Evolutionary conservation across 2,888 invertebrate species (phyloP).

Genomic region (Thyatira batis): DNA sequence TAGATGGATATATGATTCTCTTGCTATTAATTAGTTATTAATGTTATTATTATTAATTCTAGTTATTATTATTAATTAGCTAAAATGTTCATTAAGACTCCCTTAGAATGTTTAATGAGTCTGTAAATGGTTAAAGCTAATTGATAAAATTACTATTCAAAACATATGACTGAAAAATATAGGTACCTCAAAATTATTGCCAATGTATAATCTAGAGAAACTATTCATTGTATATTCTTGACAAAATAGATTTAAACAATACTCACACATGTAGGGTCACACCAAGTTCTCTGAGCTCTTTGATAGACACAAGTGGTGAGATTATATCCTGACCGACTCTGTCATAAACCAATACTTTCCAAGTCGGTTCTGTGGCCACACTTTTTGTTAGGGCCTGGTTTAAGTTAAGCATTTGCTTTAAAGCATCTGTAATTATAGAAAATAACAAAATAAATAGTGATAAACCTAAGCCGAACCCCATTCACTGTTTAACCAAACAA

Average conservation of each 20-base stretch:
- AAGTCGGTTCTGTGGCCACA: slow-evolving; percentile 92
- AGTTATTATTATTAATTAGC: too few species aligned
- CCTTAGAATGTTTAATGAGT: too few species aligned
- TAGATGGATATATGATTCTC: too few species aligned
- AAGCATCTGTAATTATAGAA: slow-evolving; percentile 86
- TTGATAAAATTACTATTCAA: too few species aligned
- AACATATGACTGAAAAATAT: too few species aligned
- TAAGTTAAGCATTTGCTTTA: slow-evolving; percentile 97
- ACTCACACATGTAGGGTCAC: slow-evolving; percentile 98
- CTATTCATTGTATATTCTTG: background rate
- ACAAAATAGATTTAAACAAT: slow-evolving; percentile 1
- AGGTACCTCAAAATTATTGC: too few species aligned
- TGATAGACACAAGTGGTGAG: slow-evolving; percentile 96
- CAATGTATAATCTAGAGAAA: too few species aligned
- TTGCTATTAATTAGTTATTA: too few species aligned
- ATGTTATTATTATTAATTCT: too few species aligned
- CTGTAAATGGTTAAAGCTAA: too few species aligned
- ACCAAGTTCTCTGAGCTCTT: slow-evolving; percentile 96
- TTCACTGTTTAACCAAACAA: slow-evolving; percentile 15
- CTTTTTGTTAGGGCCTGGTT: slow-evolving; percentile 91
- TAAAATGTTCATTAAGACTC: too few species aligned
- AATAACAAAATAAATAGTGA: slow-evolving; percentile 6
- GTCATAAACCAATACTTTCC: slow-evolving; percentile 98
- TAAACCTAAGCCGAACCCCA: background rate
- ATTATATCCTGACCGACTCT: slow-evolving; percentile 98